Percentiles rank a stretch among this genome's conserved stretches.
These are phyloP conservation scores for Pseudotriccus pelzelni DNA, from an alignment of 2,797 vertebrate genomes.

Conservation along the genomic window DNA sequence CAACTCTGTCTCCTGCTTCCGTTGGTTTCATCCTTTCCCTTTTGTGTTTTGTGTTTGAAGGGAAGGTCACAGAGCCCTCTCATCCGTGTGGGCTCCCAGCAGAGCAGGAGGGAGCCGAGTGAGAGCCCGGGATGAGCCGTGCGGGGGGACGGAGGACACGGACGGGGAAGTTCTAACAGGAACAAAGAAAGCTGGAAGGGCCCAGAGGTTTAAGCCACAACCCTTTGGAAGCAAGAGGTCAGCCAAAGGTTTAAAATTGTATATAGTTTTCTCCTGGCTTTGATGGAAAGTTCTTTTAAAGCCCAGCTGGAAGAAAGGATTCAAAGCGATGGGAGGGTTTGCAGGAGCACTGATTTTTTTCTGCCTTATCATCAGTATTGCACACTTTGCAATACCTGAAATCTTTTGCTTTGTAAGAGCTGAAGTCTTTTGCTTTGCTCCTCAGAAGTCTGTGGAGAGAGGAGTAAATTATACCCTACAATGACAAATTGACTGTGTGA, in stretches of 20 bases:
- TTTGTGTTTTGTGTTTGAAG: slow-evolving; percentile 67
- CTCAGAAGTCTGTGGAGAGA: background rate
- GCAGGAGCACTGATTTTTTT: background rate
- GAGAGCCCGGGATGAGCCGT: background rate
- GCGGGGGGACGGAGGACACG: background rate
- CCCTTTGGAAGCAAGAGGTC: slow-evolving; percentile 48
- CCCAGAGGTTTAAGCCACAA: slow-evolving; percentile 27
- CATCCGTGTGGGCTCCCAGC: slow-evolving; percentile 30
- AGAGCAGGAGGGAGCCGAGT: slow-evolving; percentile 56
- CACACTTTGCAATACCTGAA: background rate
- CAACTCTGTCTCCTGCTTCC: background rate
- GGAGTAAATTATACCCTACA: background rate
- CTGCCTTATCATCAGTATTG: background rate
- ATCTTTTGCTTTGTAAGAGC: background rate
- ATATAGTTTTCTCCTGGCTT: slow-evolving; percentile 38
- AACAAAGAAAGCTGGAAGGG: slow-evolving; percentile 31
- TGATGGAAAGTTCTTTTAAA: slow-evolving; percentile 47
- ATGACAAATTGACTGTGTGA: background rate
- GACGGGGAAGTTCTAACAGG: slow-evolving; percentile 48
- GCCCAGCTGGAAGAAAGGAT: background rate
- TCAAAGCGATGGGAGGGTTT: background rate
- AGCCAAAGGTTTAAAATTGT: slow-evolving; percentile 6
- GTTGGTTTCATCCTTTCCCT: slow-evolving; percentile 38
- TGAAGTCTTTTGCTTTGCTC: background rate
- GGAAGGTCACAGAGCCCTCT: slow-evolving; percentile 44